Base-by-base conservation (phyloP, 2,888 invertebrate genomes). In the Eilema sororculum region DNA sequence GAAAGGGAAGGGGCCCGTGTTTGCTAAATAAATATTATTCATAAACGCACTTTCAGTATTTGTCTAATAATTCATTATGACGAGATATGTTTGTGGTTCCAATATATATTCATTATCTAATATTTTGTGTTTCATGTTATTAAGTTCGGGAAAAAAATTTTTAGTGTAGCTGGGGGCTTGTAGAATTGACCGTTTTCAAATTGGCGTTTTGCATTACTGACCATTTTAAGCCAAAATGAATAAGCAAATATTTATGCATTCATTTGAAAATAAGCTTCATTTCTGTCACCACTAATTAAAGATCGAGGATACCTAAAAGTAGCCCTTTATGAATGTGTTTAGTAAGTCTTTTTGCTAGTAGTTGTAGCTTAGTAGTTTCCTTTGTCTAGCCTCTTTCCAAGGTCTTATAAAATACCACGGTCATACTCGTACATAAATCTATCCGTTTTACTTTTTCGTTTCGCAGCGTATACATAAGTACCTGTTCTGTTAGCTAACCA, bases 11-110 rank as follows among this genome's bases (percentile, higher is more conserved):
- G 86, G 84, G 75, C 78, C 71, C 72, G 78, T 93, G 90, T 94
- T 93, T 93, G 82, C 88, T 78, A 76, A 84, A 87, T 84, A 93
- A 95, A 94, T 92, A 92, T 93, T 93, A 90, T 91, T 88, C 88
- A 92, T 92, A 90, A 91, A 86, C 86, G 83, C 83, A 87, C 88
- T 87, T 84, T 80, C 79, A 81, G 86, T 93, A 90, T 92, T 93
- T 93, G 88, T 82, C 79, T 87, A 87, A 87, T 90, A 89, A 91
- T 90, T 91, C 84, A 90, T 88, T 90, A 89, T 84, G 84, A 86
- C 85, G 83, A 81, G 75, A 73, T 72, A 63, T 75, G 69, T 75
- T 80, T 80, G 76, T 73, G 76, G 75, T 76, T 74, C 68, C 24
- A 65, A 25, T 65, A 72, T 71, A 58, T 58, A 69, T 82, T 76